Conservation (phyloP, 2,888 invertebrate species). For the Lasius platythorax region DNA sequence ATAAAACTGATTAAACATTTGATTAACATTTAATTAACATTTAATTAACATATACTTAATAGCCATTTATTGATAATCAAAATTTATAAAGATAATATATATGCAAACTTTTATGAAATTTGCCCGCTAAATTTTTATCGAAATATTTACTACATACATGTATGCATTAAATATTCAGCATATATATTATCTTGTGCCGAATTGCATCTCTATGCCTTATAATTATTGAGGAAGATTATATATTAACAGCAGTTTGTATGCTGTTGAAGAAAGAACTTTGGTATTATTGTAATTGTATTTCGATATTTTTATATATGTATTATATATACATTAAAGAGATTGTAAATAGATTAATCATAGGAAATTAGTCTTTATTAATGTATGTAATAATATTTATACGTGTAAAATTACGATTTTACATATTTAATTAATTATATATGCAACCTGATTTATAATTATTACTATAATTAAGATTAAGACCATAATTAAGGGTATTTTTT, state of each 20-base stretch:
- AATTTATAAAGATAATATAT: conserved; percentile 8
- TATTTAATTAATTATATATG: conserved; percentile 47
- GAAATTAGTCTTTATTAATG: conserved; percentile 41
- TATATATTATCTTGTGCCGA: background rate
- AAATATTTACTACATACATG: conserved; percentile 3
- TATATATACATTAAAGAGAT: conserved; percentile 17
- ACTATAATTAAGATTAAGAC: background rate
- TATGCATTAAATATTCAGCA: background rate
- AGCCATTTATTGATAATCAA: background rate
- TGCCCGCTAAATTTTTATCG: background rate
- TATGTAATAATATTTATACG: conserved; percentile 55
- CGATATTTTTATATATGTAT: background rate
- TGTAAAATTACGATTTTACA: conserved; percentile 33
- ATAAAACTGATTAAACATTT: background rate
- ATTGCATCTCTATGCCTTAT: background rate
- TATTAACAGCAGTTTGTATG: background rate
- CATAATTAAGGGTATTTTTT: background rate
- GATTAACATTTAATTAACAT: conserved; percentile 5
- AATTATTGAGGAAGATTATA: background rate
- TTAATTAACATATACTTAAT: background rate
- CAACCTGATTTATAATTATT: conserved; percentile 44
- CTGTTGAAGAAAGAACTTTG: background rate
- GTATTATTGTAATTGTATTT: background rate
- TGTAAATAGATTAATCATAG: conserved; percentile 40
- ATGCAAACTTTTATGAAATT: background rate